Base-by-base conservation (phyloP, 2,888 invertebrate species). In the Amblyteles armatorius region DNA sequence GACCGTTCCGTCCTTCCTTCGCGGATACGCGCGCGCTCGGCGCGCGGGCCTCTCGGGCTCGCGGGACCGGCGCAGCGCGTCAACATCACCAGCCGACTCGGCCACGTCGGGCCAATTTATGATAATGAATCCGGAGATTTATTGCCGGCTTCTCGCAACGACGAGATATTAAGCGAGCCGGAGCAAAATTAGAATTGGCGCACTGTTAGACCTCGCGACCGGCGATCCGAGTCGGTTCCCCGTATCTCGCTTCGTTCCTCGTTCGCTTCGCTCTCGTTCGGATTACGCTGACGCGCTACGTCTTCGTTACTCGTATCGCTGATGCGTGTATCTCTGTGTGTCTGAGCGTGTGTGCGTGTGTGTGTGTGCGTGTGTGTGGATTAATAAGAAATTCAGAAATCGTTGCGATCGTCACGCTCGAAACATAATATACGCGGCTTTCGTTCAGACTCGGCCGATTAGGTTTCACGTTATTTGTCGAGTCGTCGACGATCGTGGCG, bases 111-210 rank as follows among this genome's bases (percentile, higher is more conserved):
- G 89, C 91, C 92, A 92, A 92, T 92, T 92, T 92, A 92, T 92
- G 92, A 92, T 92, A 92, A 92, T 92, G 92, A 92, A 91, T 90
- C 90, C 83, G 67, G 87, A 92, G 92, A 92, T 92, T 92, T 92
- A 92, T 92, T 85, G 90, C 88, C 88, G 88, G 87, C 88, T 91
- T 90, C 91, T 90, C 90, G 90, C 90, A 87, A 91, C 90, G 90
- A 88, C 90, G 89, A 90, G 91, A 91, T 91, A 92, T 91, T 91
- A 91, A 91, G 88, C 88, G 90, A 88, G 89, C 88, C 88, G 57
- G 87, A 80, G 88, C 92, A 90, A 91, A 92, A 91, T 92, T 92
- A 92, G 92, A 92, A 91, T 91, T 90, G 90, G 91, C 89, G 88
- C 89, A 86, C 76, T 82, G 86, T 22, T 63, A 29, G 86, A 82